phyloP scores from a whole-genome alignment of 2,113 vertebrate genomes.

The Rhinolophus ferrumequinum region DNA sequence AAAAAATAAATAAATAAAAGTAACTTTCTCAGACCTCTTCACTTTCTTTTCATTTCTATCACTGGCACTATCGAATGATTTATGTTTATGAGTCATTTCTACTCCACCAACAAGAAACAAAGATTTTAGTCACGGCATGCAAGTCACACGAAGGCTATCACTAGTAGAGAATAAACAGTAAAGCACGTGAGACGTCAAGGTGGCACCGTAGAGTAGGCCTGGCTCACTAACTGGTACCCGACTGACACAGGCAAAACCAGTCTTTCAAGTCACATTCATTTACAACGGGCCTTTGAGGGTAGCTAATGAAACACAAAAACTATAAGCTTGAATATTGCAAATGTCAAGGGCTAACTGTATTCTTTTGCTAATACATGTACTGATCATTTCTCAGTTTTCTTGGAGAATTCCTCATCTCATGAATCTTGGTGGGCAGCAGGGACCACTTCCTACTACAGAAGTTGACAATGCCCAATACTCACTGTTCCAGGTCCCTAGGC shows the following conservation, averaged over 20 bases:
- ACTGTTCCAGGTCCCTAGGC: background rate
- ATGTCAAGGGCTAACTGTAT: background rate
- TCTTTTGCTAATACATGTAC: background rate
- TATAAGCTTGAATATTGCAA: background rate
- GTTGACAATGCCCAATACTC: background rate
- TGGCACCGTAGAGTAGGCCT: background rate
- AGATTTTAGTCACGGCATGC: background rate
- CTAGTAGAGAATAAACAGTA: background rate
- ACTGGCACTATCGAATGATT: background rate
- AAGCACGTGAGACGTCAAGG: background rate
- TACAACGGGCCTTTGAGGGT: background rate
- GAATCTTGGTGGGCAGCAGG: background rate
- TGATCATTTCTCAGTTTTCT: background rate
- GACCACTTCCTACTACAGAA: background rate
- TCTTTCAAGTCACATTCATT: background rate
- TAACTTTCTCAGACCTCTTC: background rate
- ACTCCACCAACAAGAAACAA: background rate
- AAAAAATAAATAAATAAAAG: too few relatives aligned
- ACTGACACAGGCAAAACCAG: background rate
- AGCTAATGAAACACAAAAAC: background rate
- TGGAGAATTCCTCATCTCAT: background rate
- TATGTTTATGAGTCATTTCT: background rate
- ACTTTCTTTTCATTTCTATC: background rate
- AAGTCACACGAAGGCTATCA: background rate
- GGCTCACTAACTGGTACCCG: background rate